A percentile compares a stretch with the other conserved stretches of the same genome.
Evolutionary conservation across 2,888 invertebrate genomes (phyloP).

Genomic region (Eumacrocentrus americanus): DNA sequence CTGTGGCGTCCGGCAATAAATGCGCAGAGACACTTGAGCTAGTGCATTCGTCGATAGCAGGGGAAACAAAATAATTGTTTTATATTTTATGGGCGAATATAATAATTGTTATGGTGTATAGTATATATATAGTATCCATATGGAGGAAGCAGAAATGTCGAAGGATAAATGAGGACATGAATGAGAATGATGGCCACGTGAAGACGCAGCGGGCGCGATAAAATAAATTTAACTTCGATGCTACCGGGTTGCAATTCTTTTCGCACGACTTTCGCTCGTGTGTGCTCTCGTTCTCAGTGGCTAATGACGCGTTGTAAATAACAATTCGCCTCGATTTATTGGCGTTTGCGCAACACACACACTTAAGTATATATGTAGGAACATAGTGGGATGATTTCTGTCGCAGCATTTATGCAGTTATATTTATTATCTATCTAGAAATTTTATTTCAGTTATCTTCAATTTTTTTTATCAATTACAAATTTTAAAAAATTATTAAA

Average conservation of each 20-base stretch:
- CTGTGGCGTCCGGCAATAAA: no score
- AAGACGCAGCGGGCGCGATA: conserved; percentile 45
- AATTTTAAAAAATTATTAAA: no score
- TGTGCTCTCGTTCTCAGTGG: conserved; percentile 32
- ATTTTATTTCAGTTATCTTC: not conserved
- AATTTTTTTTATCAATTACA: not conserved
- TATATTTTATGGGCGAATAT: not conserved
- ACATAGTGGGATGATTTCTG: not conserved
- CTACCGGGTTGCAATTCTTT: conserved; percentile 49
- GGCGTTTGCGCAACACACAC: conserved; percentile 37
- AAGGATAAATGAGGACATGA: not conserved
- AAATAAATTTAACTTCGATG: conserved; percentile 57
- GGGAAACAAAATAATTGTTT: conserved; percentile 9
- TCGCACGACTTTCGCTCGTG: conserved; percentile 33
- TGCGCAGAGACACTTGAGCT: no score
- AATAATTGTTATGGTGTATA: conserved; percentile 5
- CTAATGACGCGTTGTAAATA: conserved; percentile 55
- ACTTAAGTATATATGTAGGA: conserved; percentile 28
- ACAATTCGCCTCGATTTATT: conserved; percentile 49
- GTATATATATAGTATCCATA: no score
- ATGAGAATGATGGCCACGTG: conserved; percentile 33
- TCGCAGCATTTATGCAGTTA: not conserved
- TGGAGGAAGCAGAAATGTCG: not conserved
- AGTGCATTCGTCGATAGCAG: not conserved
- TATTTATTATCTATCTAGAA: not conserved